Conservation (phyloP, 1,140 invertebrate species). For the Galleria mellonella region DNA sequence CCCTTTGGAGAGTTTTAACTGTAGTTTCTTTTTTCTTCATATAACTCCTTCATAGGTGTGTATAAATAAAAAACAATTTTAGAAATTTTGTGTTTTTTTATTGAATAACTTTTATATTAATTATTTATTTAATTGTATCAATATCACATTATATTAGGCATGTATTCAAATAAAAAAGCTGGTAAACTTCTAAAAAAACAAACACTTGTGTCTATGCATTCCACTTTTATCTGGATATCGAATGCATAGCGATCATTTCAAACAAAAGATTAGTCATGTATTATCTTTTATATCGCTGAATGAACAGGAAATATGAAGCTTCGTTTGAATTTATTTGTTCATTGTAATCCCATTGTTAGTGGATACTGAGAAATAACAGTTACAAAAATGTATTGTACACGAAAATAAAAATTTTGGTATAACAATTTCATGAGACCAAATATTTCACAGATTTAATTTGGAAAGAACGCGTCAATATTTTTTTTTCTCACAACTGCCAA, state of each 20-base stretch:
- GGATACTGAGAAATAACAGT: slow-evolving; percentile 4
- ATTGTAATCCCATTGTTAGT: slow-evolving; percentile 24
- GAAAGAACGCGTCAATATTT: slow-evolving; percentile 2
- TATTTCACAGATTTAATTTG: slow-evolving; percentile 9
- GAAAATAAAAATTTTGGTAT: not conserved
- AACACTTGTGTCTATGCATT: slow-evolving; percentile 1
- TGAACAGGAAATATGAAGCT: slow-evolving; percentile 52
- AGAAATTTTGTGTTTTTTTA: slow-evolving; percentile 70
- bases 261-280: slow-evolving; percentile 21
- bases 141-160: slow-evolving; percentile 63
- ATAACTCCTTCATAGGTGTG: not conserved
- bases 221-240: not conserved
- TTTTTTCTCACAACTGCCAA: not conserved
- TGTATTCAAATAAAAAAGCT: slow-evolving; percentile 68
- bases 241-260: not conserved
- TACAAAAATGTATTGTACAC: not conserved
- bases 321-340: slow-evolving; percentile 37
- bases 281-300: slow-evolving; percentile 20
- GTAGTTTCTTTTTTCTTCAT: too few relatives aligned
- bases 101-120: slow-evolving; percentile 66
- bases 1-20: too few relatives aligned
- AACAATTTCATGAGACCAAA: slow-evolving; percentile 39
- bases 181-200: slow-evolving; percentile 60
- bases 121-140: slow-evolving; percentile 34
- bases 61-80: slow-evolving; percentile 20